Percentiles rank a stretch among this genome's conserved stretches.
Conservation (phyloP, 2,113 vertebrate genomes). For the Haemorhous mexicanus region DNA sequence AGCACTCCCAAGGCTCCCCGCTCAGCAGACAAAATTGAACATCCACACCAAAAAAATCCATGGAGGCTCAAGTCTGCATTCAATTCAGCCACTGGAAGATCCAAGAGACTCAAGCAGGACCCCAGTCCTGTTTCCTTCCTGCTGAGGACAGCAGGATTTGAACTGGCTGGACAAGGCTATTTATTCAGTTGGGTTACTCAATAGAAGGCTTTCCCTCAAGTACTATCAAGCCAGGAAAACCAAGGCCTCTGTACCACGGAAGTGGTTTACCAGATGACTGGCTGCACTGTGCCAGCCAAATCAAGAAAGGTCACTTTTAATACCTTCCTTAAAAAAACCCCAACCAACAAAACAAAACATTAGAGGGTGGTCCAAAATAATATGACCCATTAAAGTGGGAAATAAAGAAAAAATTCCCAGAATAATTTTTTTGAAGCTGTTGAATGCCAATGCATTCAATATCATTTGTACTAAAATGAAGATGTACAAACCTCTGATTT, state of each 20-base stretch:
- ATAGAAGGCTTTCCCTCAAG: neutral
- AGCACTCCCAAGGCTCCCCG: neutral
- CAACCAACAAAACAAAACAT: neutral
- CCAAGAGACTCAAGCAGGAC: neutral
- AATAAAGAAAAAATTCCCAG: neutral
- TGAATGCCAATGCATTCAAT: neutral
- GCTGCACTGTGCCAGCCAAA: neutral
- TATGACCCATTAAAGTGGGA: neutral
- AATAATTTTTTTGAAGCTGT: neutral
- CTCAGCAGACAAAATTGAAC: neutral
- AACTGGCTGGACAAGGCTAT: neutral
- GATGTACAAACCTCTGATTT: neutral
- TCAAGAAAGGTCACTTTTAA: neutral
- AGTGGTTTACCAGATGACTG: neutral
- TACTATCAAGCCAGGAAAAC: neutral
- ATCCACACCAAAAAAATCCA: neutral
- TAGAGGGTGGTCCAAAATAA: neutral
- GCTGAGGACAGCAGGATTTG: neutral
- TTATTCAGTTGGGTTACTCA: neutral
- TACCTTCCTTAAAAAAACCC: neutral
- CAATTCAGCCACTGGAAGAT: neutral
- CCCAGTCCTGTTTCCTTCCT: neutral
- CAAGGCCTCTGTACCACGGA: neutral
- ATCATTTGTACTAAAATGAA: neutral
- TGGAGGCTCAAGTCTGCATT: neutral